Evolutionary conservation across 2,797 vertebrate species (phyloP).

Genomic region (Denticeps clupeoides): DNA sequence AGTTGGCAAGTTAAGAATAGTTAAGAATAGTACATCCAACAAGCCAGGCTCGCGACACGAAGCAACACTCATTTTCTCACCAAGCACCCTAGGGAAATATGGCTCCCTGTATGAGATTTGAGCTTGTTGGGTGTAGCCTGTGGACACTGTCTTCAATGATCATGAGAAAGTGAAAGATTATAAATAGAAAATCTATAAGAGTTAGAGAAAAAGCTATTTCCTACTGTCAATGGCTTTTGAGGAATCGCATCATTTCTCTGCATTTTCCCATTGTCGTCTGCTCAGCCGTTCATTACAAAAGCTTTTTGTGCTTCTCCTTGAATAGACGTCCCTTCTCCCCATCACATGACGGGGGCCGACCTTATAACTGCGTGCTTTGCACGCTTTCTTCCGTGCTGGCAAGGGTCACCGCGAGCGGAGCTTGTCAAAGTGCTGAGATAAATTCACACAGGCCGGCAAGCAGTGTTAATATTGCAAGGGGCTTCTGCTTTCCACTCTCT

Average conservation of each 20-base stretch:
- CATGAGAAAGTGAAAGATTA: conserved; percentile 27
- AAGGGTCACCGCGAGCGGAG: too few relatives aligned
- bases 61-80: conserved; percentile 57
- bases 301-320: too few relatives aligned
- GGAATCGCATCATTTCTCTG: too few relatives aligned
- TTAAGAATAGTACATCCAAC: conserved; percentile 33
- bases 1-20: too few relatives aligned
- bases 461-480: conserved; percentile 7
- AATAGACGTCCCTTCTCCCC: not conserved
- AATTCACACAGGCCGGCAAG: conserved; percentile 2
- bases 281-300: too few relatives aligned
- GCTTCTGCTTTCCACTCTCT: conserved; percentile 31
- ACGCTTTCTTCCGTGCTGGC: too few relatives aligned
- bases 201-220: not conserved
- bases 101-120: conserved; percentile 55
- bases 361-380: not conserved
- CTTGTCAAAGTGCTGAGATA: conserved; percentile 24
- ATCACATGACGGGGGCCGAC: not conserved
- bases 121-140: conserved; percentile 51
- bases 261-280: too few relatives aligned
- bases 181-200: conserved; percentile 17
- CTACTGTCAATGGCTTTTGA: too few relatives aligned
- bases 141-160: conserved; percentile 57
- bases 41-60: conserved; percentile 43
- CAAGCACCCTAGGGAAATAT: conserved; percentile 59